A percentile compares a stretch with the other conserved stretches of the same genome.
Conservation (phyloP, 1,140 invertebrate species). For the Atta colombica region DNA sequence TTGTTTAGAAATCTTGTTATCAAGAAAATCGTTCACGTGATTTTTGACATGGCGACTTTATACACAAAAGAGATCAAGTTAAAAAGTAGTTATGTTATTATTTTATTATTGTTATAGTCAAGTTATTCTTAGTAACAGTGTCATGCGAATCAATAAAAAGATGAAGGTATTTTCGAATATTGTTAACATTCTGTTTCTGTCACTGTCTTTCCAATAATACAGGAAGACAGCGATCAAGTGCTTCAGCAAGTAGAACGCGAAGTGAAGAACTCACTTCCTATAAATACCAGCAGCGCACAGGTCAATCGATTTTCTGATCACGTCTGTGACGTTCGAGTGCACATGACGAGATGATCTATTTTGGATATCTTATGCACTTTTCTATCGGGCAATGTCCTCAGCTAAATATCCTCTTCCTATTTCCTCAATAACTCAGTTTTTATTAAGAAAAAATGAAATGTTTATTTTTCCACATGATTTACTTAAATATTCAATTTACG, state of each 20-base stretch:
- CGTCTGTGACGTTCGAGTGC: conserved; percentile 41
- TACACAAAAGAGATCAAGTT: background rate
- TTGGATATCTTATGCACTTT: conserved; percentile 17
- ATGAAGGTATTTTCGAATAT: conserved; percentile 3
- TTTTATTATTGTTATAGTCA: background rate
- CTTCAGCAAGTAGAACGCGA: conserved; percentile 34
- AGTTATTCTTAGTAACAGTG: conserved; percentile 3
- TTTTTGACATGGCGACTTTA: background rate
- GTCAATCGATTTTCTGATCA: conserved; percentile 58
- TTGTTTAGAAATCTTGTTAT: background rate
- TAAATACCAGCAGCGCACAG: conserved; percentile 26
- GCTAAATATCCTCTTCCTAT: background rate
- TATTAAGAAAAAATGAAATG: background rate
- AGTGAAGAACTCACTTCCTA: conserved; percentile 37
- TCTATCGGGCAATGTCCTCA: conserved; percentile 29
- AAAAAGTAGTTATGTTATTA: background rate
- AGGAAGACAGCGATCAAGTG: conserved; percentile 41
- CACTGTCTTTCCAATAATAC: conserved; percentile 17
- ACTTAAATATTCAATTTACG: too few relatives aligned
- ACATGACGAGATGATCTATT: conserved; percentile 45
- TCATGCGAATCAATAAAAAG: conserved; percentile 20
- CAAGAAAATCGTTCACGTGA: background rate
- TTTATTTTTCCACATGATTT: background rate
- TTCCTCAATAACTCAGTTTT: background rate
- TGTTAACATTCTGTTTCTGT: background rate